Conservation (phyloP, 2,113 vertebrate species). For the Podocnemis expansa region DNA sequence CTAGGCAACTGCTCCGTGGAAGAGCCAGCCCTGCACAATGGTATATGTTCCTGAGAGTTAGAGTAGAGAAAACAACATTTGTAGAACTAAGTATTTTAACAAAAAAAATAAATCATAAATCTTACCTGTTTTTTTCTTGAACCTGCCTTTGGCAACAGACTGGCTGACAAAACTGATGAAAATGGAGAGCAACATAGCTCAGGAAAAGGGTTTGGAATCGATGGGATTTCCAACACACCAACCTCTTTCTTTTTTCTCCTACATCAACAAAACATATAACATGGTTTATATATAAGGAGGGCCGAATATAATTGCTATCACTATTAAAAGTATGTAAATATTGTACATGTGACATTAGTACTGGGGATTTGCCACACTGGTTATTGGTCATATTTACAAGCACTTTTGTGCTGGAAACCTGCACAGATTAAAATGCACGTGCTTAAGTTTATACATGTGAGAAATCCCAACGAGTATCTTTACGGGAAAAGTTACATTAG, state of each 20-base stretch:
- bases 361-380: not conserved
- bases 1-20: no score
- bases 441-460: slow-evolving; percentile 52
- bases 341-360: not conserved
- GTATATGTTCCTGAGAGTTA: not conserved
- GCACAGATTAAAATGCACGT: slow-evolving; percentile 53
- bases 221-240: slow-evolving; percentile 76
- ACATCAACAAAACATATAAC: slow-evolving; percentile 75
- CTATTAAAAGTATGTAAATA: not conserved
- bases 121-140: slow-evolving; percentile 90
- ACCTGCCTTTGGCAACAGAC: slow-evolving; percentile 90
- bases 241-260: slow-evolving; percentile 79
- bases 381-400: slow-evolving; percentile 38
- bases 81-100: not conserved
- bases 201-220: slow-evolving; percentile 88
- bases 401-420: slow-evolving; percentile 47
- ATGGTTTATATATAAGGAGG: slow-evolving; percentile 51
- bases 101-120: slow-evolving; percentile 48
- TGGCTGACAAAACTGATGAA: slow-evolving; percentile 83
- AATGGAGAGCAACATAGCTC: slow-evolving; percentile 85
- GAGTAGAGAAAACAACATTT: not conserved
- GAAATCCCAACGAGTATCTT: slow-evolving; percentile 44
- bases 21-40: no score
- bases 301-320: slow-evolving; percentile 43
- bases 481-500: slow-evolving; percentile 43